A percentile compares a stretch with the other conserved stretches of the same genome.
phyloP scores from a whole-genome alignment of 2,113 vertebrate genomes.

The Rynchops niger region DNA sequence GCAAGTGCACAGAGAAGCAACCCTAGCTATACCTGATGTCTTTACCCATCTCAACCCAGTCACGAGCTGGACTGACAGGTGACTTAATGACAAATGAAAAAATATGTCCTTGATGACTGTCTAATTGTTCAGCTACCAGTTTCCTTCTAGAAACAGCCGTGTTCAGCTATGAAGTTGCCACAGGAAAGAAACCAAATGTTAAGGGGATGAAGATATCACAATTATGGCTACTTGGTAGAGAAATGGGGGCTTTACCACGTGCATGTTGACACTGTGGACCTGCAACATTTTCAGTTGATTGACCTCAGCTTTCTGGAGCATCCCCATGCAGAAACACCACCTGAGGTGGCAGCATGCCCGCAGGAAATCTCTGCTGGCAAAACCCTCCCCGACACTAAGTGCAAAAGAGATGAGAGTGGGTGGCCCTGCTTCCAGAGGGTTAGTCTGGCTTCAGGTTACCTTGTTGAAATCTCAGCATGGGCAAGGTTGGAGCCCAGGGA shows the following conservation, averaged over 20 bases:
- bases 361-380: not conserved
- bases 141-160: not conserved
- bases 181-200: not conserved
- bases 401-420: not conserved
- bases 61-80: not conserved
- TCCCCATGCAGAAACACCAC: not conserved
- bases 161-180: not conserved
- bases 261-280: accelerated
- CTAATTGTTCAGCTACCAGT: not conserved
- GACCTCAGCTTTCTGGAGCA: not conserved
- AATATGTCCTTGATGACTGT: not conserved
- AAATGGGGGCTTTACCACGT: not conserved
- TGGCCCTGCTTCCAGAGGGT: not conserved
- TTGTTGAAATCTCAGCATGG: not conserved
- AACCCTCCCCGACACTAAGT: not conserved
- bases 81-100: not conserved
- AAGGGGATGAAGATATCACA: not conserved
- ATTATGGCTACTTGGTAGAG: not conserved
- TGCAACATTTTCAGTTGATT: not conserved
- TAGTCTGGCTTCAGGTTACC: not conserved
- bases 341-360: not conserved
- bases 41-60: not conserved
- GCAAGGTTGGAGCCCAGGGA: not conserved
- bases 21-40: not conserved
- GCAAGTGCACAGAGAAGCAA: not conserved